A percentile compares a stretch with the other conserved stretches of the same genome.
phyloP scores from a whole-genome alignment of 2,113 vertebrate genomes.

The Gadus chalcogrammus region DNA sequence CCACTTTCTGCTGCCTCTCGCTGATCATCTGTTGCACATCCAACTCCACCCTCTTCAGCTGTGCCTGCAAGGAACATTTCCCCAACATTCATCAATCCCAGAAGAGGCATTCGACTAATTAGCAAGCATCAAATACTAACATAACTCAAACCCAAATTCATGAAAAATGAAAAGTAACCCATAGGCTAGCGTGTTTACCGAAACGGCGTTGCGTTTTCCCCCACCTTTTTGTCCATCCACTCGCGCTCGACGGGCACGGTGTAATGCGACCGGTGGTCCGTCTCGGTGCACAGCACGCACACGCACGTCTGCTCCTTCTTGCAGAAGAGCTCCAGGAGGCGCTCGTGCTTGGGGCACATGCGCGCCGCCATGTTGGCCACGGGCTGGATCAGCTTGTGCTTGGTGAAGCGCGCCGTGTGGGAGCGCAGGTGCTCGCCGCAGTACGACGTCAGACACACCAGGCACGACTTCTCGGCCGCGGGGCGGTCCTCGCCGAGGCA shows the following conservation, averaged over 20 bases:
- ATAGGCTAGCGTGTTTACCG: too few species aligned
- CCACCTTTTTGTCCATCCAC: conserved; percentile 70
- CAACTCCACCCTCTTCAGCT: conserved; percentile 68
- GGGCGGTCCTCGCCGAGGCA: conserved; percentile 65
- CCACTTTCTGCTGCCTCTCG: conserved; percentile 68
- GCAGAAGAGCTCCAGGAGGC: conserved; percentile 77
- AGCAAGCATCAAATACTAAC: too few species aligned
- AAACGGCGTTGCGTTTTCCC: background rate
- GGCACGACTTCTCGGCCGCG: conserved; percentile 70
- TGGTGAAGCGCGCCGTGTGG: conserved; percentile 69
- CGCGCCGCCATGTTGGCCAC: conserved; percentile 73
- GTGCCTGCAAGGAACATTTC: conserved; percentile 46
- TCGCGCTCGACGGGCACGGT: conserved; percentile 74
- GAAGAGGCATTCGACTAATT: background rate
- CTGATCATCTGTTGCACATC: conserved; percentile 77
- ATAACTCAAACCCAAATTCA: too few species aligned
- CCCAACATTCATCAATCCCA: background rate
- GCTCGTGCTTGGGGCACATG: conserved; percentile 73
- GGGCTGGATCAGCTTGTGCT: conserved; percentile 75
- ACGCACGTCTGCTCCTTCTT: conserved; percentile 75
- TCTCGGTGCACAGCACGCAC: conserved; percentile 75
- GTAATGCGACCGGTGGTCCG: conserved; percentile 73
- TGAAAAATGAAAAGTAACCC: too few species aligned
- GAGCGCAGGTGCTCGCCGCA: conserved; percentile 76
- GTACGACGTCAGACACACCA: conserved; percentile 77